Evolutionary conservation across 2,888 invertebrate species (phyloP), one percentile per base, ranked within the genome.

Genomic region (Halictus quadricinctus): DNA sequence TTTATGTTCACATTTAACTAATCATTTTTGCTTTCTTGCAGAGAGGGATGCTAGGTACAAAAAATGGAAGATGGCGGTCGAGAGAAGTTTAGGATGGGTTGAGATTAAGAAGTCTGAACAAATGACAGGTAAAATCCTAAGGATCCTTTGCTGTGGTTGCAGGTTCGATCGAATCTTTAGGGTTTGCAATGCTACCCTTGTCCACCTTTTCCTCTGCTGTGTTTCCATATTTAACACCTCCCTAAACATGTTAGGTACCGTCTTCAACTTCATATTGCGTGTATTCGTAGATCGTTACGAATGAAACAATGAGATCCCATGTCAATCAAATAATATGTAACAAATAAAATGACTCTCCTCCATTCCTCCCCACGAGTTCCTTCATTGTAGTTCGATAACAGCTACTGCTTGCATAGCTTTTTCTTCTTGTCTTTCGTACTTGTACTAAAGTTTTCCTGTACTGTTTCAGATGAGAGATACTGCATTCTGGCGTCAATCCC

Each of bases 51-150:
- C 96, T 7, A 96, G 98, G 86, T 98, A 98, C 94, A 97, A 96
- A 12, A 97, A 98, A 95, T 99, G 99, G 99, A 98, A 98, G 95
- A 97, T 98, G 96, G 99, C 99, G 0, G 98, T 99, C 2, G 97
- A 98, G 92, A 96, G 98, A 50, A 98, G 98, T 60, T 96, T 99
- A 90, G 98, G 98, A 85, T 99, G 99, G 99, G 97, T 97, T 36
- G 96, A 96, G 0, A 96, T 96, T 8, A 97, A 97, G 94, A 97
- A 97, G 94, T 96, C 97, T 13, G 95, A 96, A 90, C 95, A 96
- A 72, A 97, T 97, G 97, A 97, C 98, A 96, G 97, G 97, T 97
- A 96, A 95, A 85, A 10, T 58, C 50, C 58, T 15, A n/a, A 21
- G 41, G 10, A 21, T 41, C 3, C 18, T 43, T 50, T 50, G 8